phyloP scores from a whole-genome alignment of 2,888 invertebrate genomes.

The Mechanitis mazaeus region DNA sequence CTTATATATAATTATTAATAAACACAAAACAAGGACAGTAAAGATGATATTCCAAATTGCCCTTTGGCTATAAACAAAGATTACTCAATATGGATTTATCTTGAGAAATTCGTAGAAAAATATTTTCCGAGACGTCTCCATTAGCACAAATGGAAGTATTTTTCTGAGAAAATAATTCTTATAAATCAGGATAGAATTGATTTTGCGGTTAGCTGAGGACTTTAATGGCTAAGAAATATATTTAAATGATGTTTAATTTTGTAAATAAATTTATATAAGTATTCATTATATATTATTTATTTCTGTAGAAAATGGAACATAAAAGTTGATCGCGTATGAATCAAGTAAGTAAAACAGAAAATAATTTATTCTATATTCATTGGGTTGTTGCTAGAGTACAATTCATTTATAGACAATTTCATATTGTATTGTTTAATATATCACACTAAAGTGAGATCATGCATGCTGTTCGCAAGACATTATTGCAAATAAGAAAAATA shows the following conservation, averaged over 20 bases:
- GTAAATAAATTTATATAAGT: slow-evolving; percentile 16
- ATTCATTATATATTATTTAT: too few species aligned
- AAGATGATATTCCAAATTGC: background rate
- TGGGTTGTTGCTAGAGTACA: background rate
- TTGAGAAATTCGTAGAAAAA: slow-evolving; percentile 28
- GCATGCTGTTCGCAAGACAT: slow-evolving; percentile 11
- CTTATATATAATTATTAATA: too few species aligned
- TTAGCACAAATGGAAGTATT: slow-evolving; percentile 38
- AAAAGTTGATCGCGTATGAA: background rate
- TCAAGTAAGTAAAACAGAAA: background rate
- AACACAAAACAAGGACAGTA: too few species aligned
- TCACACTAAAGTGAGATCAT: slow-evolving; percentile 12
- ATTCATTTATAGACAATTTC: slow-evolving; percentile 11
- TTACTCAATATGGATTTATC: slow-evolving; percentile 33
- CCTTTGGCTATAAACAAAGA: slow-evolving; percentile 26
- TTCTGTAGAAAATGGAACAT: too few species aligned
- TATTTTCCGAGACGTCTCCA: slow-evolving; percentile 35
- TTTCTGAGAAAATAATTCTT: slow-evolving; percentile 37
- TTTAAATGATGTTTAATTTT: slow-evolving; percentile 3
- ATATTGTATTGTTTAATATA: slow-evolving; percentile 12
- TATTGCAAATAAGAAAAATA: slow-evolving; percentile 12
- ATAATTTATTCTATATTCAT: slow-evolving; percentile 1
- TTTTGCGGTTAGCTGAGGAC: too few species aligned
- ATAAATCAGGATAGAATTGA: slow-evolving; percentile 26
- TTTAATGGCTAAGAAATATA: too few species aligned